Conservation (phyloP, 2,888 invertebrate species). For the Noctuana brunneofusca region DNA sequence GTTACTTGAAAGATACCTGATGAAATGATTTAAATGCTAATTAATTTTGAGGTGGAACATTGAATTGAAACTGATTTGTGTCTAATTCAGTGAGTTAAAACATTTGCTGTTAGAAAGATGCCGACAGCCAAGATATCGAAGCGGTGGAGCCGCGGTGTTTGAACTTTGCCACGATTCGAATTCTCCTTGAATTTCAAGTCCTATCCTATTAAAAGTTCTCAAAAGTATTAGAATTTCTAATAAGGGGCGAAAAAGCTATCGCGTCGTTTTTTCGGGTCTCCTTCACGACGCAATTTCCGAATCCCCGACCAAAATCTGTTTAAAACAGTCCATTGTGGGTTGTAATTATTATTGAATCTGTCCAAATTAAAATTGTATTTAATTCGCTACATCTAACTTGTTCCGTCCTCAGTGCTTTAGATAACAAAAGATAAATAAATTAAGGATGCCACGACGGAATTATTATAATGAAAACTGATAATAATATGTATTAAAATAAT, state of each 20-base stretch:
- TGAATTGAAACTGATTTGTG: neutral
- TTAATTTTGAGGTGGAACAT: neutral
- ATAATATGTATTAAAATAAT: conserved; percentile 8
- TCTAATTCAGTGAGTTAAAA: conserved; percentile 46
- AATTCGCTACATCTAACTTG: too few species aligned
- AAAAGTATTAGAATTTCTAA: conserved; percentile 80
- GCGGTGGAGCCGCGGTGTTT: conserved; percentile 54
- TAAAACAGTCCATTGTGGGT: neutral
- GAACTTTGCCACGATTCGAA: conserved; percentile 67
- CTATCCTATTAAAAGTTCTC: conserved; percentile 81
- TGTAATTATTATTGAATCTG: neutral
- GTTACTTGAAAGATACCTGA: conserved; percentile 15
- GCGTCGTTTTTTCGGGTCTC: conserved; percentile 68
- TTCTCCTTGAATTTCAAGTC: conserved; percentile 77
- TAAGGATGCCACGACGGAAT: neutral
- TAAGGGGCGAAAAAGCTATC: conserved; percentile 78
- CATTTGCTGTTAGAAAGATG: conserved; percentile 46
- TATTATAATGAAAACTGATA: neutral
- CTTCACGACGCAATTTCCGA: conserved; percentile 51
- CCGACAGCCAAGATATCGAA: conserved; percentile 50
- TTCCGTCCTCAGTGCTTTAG: neutral
- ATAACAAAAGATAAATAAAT: neutral
- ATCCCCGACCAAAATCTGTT: conserved; percentile 2
- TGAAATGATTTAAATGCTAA: neutral
- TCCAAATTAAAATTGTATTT: too few species aligned